phyloP scores from a whole-genome alignment of 2,113 vertebrate genomes.

The Phrynosoma platyrhinos region DNA sequence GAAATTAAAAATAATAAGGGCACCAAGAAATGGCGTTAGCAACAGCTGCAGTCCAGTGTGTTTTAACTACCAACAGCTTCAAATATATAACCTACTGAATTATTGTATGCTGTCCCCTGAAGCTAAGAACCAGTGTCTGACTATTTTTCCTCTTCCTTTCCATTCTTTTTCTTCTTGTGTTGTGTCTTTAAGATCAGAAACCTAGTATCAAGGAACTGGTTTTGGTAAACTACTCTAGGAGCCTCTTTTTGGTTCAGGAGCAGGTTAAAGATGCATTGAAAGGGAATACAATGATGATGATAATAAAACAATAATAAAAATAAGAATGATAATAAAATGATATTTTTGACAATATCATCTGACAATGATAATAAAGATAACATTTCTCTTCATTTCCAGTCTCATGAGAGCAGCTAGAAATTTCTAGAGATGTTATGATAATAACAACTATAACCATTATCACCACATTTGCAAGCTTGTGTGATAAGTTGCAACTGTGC shows the following conservation, averaged over 20 bases:
- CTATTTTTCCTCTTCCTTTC: too few species aligned
- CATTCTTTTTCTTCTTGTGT: background rate
- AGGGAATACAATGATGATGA: background rate
- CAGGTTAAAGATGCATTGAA: background rate
- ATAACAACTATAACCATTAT: constrained; percentile 18
- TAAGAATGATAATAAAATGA: too few species aligned
- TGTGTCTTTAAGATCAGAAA: background rate
- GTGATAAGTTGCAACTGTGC: constrained; percentile 42
- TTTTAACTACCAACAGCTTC: too few species aligned
- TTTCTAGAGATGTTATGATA: background rate
- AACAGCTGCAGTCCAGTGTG: too few species aligned
- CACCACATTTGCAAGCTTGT: constrained; percentile 36
- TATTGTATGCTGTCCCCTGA: background rate
- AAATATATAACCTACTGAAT: background rate
- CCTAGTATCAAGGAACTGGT: background rate
- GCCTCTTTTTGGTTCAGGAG: background rate
- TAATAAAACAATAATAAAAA: too few species aligned
- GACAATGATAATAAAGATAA: too few species aligned
- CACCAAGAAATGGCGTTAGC: too few species aligned
- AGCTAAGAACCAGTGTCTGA: background rate
- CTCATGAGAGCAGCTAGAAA: accelerated
- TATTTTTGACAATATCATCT: too few species aligned
- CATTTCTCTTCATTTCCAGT: accelerated
- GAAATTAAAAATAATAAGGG: too few species aligned
- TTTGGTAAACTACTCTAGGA: background rate